These are phyloP conservation scores for Champsocephalus esox DNA, from an alignment of 2,797 vertebrate genomes.

Conservation along the genomic window DNA sequence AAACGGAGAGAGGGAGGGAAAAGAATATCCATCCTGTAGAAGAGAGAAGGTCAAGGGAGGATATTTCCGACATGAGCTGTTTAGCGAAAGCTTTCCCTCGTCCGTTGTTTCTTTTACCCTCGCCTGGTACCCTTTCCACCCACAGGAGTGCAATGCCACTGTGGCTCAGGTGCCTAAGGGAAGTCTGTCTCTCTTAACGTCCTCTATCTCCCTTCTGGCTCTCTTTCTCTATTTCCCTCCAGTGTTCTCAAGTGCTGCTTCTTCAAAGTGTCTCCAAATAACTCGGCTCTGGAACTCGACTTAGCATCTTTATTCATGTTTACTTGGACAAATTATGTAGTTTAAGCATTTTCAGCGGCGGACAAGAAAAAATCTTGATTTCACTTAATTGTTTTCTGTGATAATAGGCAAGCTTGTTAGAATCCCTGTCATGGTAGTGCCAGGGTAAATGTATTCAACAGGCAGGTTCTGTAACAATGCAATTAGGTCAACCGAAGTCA, in stretches of 20 bases:
- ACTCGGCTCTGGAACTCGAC: conserved; percentile 62
- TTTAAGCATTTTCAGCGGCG: conserved; percentile 54
- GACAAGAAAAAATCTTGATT: conserved; percentile 18
- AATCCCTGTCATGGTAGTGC: conserved; percentile 40
- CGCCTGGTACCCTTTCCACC: conserved; percentile 52
- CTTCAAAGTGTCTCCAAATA: conserved; percentile 74
- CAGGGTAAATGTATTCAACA: conserved; percentile 42
- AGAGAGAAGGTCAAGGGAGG: conserved; percentile 45
- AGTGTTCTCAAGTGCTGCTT: conserved; percentile 80
- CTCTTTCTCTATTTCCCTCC: conserved; percentile 55
- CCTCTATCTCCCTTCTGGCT: conserved; percentile 46
- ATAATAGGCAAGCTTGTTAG: conserved; percentile 33
- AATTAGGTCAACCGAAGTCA: conserved; percentile 39
- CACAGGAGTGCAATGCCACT: conserved; percentile 73
- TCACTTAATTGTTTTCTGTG: conserved; percentile 34
- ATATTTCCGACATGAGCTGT: conserved; percentile 50
- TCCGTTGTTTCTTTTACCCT: conserved; percentile 44
- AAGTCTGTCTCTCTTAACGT: conserved; percentile 42
- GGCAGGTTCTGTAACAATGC: conserved; percentile 58
- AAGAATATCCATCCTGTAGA: conserved; percentile 23
- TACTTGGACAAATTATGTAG: conserved; percentile 50
- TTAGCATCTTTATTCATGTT: conserved; percentile 67
- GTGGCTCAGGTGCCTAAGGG: conserved; percentile 77
- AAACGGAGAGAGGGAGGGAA: conserved; percentile 24
- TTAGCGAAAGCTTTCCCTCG: conserved; percentile 43